Percentiles rank a stretch among this genome's conserved stretches.
Conservation (phyloP, 2,888 invertebrate species). For the Caenorhabditis sulstoni region DNA sequence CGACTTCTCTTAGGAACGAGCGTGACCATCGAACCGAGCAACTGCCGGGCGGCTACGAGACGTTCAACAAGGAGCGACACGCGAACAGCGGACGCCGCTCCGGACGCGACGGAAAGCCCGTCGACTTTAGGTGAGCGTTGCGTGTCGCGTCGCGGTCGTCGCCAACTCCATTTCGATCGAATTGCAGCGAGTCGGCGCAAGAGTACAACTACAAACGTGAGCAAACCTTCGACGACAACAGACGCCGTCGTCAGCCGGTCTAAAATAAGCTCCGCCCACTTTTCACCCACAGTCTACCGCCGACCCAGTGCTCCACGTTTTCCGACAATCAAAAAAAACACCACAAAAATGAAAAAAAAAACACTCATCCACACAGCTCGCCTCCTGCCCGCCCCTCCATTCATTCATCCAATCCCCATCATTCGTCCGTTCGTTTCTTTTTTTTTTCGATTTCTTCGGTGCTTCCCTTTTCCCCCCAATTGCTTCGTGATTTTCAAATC, state of each 20-base stretch:
- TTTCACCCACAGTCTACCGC: not conserved
- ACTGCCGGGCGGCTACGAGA: conserved; percentile 80
- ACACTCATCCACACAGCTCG: conserved; percentile 16
- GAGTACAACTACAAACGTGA: conserved; percentile 79
- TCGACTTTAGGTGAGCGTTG: conserved; percentile 70
- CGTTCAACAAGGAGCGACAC: conserved; percentile 74
- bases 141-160: no score
- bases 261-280: not conserved
- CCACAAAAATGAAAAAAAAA: not conserved
- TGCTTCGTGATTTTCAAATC: conserved; percentile 19
- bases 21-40: conserved; percentile 75
- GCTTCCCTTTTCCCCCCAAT: conserved; percentile 14
- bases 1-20: conserved; percentile 65
- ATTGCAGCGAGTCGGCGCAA: conserved; percentile 76
- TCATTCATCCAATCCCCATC: no score
- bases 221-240: conserved; percentile 63
- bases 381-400: conserved; percentile 5
- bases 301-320: conserved; percentile 17
- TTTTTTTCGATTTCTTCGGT: no score
- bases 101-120: conserved; percentile 71
- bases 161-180: not conserved
- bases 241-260: conserved; percentile 55
- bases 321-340: conserved; percentile 3
- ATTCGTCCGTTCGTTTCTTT: no score
- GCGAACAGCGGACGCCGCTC: conserved; percentile 70